Evolutionary conservation across 2,113 vertebrate species (phyloP), one percentile per base, ranked within the genome.

Genomic region (Stercorarius parasiticus): DNA sequence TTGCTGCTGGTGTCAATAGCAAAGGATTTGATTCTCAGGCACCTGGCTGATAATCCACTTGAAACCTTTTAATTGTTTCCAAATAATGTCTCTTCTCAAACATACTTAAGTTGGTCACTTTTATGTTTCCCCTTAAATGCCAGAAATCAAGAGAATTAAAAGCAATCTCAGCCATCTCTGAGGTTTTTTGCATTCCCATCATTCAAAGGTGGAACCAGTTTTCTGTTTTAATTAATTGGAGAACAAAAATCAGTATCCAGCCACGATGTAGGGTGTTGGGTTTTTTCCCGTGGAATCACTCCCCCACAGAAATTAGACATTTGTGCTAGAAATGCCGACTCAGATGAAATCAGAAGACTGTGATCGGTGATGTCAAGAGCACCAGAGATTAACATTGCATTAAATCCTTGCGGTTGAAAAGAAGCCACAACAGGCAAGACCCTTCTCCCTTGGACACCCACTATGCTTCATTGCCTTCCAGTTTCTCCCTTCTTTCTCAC

Each of bases 221-320:
- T 66, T 90, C 59, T 74, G 19, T 22, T 90, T 72, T 91, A 90
- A 76, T 85, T 82, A 85, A 78, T 3, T 72, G 8, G 15, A 73
- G 40, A 91, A 93, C 62, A 94, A 94, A 94, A 82, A 65, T 79
- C 62, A 89, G 40, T 32, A 91, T 89, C 62, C 83, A 91, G 40
- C 32, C 77, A 81, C 79, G 47, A 85, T 45, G 23, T 26, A 87
- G 61, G 26, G 32, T 83, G 7, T 9, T 36, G 50, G 86, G 45
- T 62, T 64, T 65, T 56, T 32, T 50, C 30, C 27, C 0, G 1
- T 94, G 65, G 88, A 95, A 88, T 79, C 65, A 65, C 29, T 61
- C 56, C 52, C 81, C 52, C 36, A 67, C 13, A 45, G 85, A 91
- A 96, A 91, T 70, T 2, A 93, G 64, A 71, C 0, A 0, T 76